Percentiles rank a stretch among this genome's conserved stretches.
phyloP scores from a whole-genome alignment of 2,797 vertebrate species.

The Pangasius mekongensis region DNA sequence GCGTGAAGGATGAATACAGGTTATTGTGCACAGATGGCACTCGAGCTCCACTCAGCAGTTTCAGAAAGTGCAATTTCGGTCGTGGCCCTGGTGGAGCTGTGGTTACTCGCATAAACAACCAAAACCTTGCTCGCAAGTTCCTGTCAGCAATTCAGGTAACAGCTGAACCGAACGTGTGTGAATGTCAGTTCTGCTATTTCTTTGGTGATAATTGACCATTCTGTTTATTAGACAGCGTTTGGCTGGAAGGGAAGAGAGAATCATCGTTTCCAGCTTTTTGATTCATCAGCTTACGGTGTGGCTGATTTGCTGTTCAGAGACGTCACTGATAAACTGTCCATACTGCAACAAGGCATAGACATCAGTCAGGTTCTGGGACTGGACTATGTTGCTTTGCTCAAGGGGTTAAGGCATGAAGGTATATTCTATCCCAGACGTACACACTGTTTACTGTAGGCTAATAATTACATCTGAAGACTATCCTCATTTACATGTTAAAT shows the following conservation, averaged over 20 bases:
- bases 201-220: background rate
- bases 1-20: slow-evolving; percentile 74
- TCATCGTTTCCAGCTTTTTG: slow-evolving; percentile 83
- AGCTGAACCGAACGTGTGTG: background rate
- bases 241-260: slow-evolving; percentile 78
- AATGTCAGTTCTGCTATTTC: background rate
- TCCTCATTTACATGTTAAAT: background rate
- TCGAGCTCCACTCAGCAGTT: slow-evolving; percentile 77
- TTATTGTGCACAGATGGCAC: slow-evolving; percentile 85
- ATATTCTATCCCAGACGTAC: slow-evolving; percentile 12
- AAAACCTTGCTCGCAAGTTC: slow-evolving; percentile 82
- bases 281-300: slow-evolving; percentile 77
- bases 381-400: slow-evolving; percentile 89
- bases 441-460: background rate
- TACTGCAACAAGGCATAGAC: slow-evolving; percentile 78
- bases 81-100: slow-evolving; percentile 81
- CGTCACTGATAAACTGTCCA: slow-evolving; percentile 75
- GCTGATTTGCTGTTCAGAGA: slow-evolving; percentile 87
- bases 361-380: slow-evolving; percentile 85
- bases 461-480: background rate
- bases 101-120: slow-evolving; percentile 81
- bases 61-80: slow-evolving; percentile 83
- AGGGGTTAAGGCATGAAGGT: slow-evolving; percentile 93
- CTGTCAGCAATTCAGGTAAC: slow-evolving; percentile 77
- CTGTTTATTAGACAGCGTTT: slow-evolving; percentile 77